These are phyloP conservation scores for Drosophila ercepeae DNA, from an alignment of 1,140 invertebrate species.

Conservation along the genomic window DNA sequence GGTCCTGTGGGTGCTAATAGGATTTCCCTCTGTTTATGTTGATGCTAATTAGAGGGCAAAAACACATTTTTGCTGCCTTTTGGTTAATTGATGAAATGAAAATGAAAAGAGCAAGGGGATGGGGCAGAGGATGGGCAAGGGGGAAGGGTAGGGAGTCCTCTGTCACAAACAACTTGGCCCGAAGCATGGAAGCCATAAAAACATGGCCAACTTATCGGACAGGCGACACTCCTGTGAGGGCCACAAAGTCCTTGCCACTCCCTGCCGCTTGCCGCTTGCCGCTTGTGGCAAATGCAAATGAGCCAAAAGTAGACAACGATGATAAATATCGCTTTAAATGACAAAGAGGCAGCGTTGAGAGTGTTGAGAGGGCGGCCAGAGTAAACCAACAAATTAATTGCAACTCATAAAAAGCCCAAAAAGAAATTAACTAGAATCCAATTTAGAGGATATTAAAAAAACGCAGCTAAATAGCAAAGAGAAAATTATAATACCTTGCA, in stretches of 20 bases:
- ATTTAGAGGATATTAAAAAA: neutral
- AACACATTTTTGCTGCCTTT: slow-evolving; percentile 74
- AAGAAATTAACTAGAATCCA: slow-evolving; percentile 1
- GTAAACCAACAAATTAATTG: slow-evolving; percentile 75
- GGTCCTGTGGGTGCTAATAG: slow-evolving; percentile 58
- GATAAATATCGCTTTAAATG: slow-evolving; percentile 77
- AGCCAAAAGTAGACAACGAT: slow-evolving; percentile 60
- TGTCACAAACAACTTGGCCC: slow-evolving; percentile 35
- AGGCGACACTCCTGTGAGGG: slow-evolving; percentile 55
- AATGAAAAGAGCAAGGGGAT: slow-evolving; percentile 28
- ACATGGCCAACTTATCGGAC: slow-evolving; percentile 63
- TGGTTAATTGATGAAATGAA: slow-evolving; percentile 81
- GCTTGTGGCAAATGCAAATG: slow-evolving; percentile 32
- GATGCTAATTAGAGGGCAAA: slow-evolving; percentile 79
- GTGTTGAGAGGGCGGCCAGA: slow-evolving; percentile 28
- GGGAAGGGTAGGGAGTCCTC: neutral
- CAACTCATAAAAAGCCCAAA: slow-evolving; percentile 26
- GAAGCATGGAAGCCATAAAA: slow-evolving; percentile 32
- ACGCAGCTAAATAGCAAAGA: too few relatives aligned
- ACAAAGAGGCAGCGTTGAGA: slow-evolving; percentile 33
- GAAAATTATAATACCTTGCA: too few relatives aligned
- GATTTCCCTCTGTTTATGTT: slow-evolving; percentile 76
- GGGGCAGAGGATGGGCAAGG: neutral
- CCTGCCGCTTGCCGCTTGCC: neutral
- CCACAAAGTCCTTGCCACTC: slow-evolving; percentile 4